Base-by-base conservation (phyloP, 2,113 vertebrate species). In the Amphilophus citrinellus region DNA sequence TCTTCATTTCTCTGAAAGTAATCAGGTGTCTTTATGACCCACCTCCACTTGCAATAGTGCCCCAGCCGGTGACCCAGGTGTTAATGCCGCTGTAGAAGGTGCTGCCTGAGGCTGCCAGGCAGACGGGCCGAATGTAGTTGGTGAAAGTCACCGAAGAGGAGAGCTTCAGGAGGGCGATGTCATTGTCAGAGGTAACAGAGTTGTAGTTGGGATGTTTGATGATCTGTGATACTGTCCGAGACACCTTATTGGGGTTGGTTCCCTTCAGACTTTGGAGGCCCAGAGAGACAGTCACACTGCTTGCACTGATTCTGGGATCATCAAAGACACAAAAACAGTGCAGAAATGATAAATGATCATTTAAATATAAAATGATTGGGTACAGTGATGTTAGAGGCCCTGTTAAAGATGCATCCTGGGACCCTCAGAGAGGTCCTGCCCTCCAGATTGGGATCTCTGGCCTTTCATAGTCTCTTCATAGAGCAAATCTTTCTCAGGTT, bases 41-140 rank as follows among this genome's bases (percentile, higher is more conserved):
- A n/a, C n/a, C 95, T 95, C 58, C 96, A 89, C 0, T 82, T 92
- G 76, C 39, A 2, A 88, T 84, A 0, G 30, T 17, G 2, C 97
- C 97, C 96, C 97, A 98, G 63, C 97, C 97, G 0, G 97, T 97
- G 86, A 97, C 94, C n/a, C 94, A 96, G 65, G 92, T 91, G 1
- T 50, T 56, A 7, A 91, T 91, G 22, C 95, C 95, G 0, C 4
- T 87, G 47, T 82, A 86, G 78, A 97, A 96, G 66, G 3, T 81
- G 87, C 95, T 96, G 93, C 7, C 14, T n/a, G 81, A 32, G 0
- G 92, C 89, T 0, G 97, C 96, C 66, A 97, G 93, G 83, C 96
- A 97, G 66, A 97, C 85, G 2, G 97, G 96, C 32, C 5, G 44
- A 32, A 97, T 91, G 44, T 66, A 91, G 30, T 76, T 58, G 9